Conservation (phyloP, 2,888 invertebrate genomes). For the Agriopis marginaria region DNA sequence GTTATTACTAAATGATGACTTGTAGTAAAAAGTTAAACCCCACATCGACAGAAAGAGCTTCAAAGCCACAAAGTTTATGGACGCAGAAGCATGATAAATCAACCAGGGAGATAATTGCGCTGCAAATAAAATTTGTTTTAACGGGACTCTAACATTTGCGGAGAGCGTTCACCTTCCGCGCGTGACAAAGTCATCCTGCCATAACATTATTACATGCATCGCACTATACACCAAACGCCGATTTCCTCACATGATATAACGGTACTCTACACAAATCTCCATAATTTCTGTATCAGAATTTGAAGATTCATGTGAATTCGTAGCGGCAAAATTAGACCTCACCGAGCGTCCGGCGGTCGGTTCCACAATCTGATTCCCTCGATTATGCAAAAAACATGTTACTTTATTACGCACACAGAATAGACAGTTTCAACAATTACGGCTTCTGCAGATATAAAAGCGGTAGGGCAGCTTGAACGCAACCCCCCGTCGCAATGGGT, state of each 20-base stretch:
- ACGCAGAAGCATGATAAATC: conserved; percentile 21
- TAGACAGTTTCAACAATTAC: conserved; percentile 57
- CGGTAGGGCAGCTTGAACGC: too few relatives aligned
- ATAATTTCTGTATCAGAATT: conserved; percentile 28
- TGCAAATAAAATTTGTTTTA: conserved; percentile 60
- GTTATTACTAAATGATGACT: conserved; percentile 6
- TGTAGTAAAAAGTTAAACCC: conserved; percentile 1
- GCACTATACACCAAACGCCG: conserved; percentile 35
- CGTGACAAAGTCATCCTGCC: conserved; percentile 76
- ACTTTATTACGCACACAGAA: conserved; percentile 37
- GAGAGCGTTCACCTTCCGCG: conserved; percentile 74
- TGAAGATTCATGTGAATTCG: conserved; percentile 26
- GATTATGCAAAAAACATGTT: conserved; percentile 63
- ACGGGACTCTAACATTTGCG: conserved; percentile 66
- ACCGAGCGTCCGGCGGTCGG: conserved; percentile 39
- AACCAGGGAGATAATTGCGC: conserved; percentile 34
- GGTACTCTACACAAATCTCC: conserved; percentile 15
- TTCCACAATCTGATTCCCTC: conserved; percentile 65
- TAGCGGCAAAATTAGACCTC: conserved; percentile 10
- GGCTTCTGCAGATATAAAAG: too few relatives aligned
- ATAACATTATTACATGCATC: conserved; percentile 65
- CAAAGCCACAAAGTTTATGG: conserved; percentile 19
- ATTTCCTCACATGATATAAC: conserved; percentile 37
- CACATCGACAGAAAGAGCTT: conserved; percentile 8
- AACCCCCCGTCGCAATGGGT: too few relatives aligned